Conservation (phyloP, 37 sponge, comb jelly and placozoan genomes). For the Axinella damicornis region DNA sequence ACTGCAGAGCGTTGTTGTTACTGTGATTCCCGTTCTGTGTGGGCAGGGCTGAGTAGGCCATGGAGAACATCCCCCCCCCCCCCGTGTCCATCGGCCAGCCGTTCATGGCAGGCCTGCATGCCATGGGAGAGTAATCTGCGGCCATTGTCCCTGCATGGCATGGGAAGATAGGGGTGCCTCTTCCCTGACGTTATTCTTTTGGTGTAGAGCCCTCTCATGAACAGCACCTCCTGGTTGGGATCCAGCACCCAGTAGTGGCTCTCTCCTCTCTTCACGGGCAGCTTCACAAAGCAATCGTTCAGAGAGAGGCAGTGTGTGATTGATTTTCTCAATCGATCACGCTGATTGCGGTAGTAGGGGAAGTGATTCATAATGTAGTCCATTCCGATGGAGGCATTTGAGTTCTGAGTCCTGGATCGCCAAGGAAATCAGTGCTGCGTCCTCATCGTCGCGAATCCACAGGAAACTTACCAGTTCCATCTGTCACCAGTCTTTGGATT, state of each 20-base stretch:
- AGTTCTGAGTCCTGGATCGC: no score
- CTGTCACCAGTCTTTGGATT: no score
- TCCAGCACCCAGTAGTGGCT: constrained; percentile 89
- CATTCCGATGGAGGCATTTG: no score
- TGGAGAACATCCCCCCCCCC: constrained; percentile 41
- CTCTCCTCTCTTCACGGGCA: constrained; percentile 85
- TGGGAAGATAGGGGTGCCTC: constrained; percentile 21
- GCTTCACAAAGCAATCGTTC: constrained; percentile 95
- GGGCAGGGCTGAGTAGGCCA: constrained; percentile 25
- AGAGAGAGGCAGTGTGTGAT: constrained; percentile 94
- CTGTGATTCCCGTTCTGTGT: constrained; percentile 60
- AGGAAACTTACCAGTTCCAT: no score
- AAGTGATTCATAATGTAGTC: no score
- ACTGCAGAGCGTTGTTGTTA: constrained; percentile 54
- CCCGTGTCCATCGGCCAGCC: constrained; percentile 23
- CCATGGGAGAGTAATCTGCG: constrained; percentile 2
- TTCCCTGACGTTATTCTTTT: constrained; percentile 83
- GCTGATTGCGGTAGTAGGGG: no score
- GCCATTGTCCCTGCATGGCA: neutral
- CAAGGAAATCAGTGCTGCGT: no score
- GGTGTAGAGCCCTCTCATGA: constrained; percentile 89
- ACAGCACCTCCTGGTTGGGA: constrained; percentile 90
- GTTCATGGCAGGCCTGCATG: constrained; percentile 9
- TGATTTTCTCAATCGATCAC: constrained; percentile 96
- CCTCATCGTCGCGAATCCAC: no score